These are phyloP conservation scores for Tenebrio molitor DNA, from an alignment of 1,140 invertebrate species.

Conservation along the genomic window DNA sequence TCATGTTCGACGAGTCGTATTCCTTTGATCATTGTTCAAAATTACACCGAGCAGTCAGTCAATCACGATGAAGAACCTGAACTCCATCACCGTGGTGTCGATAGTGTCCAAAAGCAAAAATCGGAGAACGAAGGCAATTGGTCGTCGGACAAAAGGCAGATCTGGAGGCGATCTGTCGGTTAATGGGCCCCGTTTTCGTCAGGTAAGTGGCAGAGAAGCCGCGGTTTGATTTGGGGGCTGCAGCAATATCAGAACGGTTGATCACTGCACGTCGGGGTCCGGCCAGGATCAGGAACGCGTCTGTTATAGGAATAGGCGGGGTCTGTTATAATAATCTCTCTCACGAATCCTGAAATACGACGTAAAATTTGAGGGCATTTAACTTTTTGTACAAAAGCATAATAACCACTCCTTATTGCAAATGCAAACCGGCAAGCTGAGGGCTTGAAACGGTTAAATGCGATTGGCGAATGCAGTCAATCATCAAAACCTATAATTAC, in stretches of 20 bases:
- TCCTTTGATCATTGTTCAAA: too few relatives aligned
- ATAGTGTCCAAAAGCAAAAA: too few relatives aligned
- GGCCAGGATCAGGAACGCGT: constrained; percentile 27
- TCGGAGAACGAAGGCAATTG: neutral
- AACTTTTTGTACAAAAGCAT: constrained; percentile 50
- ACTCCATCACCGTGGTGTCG: too few relatives aligned
- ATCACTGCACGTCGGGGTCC: constrained; percentile 16
- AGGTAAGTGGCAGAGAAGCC: neutral
- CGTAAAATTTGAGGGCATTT: constrained; percentile 51
- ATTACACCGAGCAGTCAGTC: too few relatives aligned
- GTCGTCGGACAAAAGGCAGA: neutral
- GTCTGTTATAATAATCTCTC: constrained; percentile 44
- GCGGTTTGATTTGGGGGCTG: neutral
- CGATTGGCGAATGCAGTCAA: constrained; percentile 39
- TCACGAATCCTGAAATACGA: constrained; percentile 47
- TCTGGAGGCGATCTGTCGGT: neutral
- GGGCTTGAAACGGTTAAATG: constrained; percentile 38
- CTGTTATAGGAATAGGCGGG: constrained; percentile 39
- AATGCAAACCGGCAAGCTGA: constrained; percentile 53
- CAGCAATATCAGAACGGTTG: constrained; percentile 12
- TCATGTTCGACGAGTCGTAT: too few relatives aligned
- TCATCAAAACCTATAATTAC: constrained; percentile 40
- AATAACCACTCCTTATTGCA: constrained; percentile 57
- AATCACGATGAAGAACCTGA: too few relatives aligned
- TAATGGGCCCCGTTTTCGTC: neutral